Evolutionary conservation across 1,140 invertebrate genomes (phyloP), one percentile per base, ranked within the genome.

Genomic region (Zeugodacus cucurbitae): DNA sequence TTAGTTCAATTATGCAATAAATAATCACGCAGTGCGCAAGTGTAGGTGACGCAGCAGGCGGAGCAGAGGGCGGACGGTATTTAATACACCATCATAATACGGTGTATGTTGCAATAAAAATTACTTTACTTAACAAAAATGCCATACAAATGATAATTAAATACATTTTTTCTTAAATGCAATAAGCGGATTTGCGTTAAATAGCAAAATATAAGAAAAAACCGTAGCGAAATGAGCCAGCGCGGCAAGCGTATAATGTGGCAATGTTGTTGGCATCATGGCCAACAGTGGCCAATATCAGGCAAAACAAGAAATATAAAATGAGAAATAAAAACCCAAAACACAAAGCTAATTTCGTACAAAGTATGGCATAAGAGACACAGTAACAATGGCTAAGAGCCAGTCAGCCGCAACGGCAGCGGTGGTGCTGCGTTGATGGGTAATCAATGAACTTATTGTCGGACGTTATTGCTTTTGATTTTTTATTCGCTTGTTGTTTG

Each of bases 361-460:
- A 74, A 74, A 37, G 67, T 22, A 22, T 20, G 14, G 67, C 29
- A 20, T 37, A 74, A 74, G 67, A 37, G 22, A 74, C 34, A 34
- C 14, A 67, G 64, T 17, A 29, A 78, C n/a, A 48, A 48, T 82
- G 44, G 0, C 41, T n/a, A 48, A 82, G 29, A 82, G 22, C 74
- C 41, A 82, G 41, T 74, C 74, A 82, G 8, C 37, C 22, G 11
- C 20, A 48, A 48, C 74, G 37, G 37, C n/a, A 26, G 11, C 14
- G 67, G 32, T 17, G 44, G 17, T 44, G 41, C 37, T 11, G 70
- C 70, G 74, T 26, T 44, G 74, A 82, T 82, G 41, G 74, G 22
- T 82, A 82, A 54, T 82, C 74, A 82, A 48, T 82, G 41, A 48
- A 48, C 41, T 82, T 82, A 48, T 82, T 82, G 74, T 82, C 22